A percentile compares a stretch with the other conserved stretches of the same genome.
Evolutionary conservation across 2,797 vertebrate species (phyloP).

Genomic region (Bothrops alternatus): DNA sequence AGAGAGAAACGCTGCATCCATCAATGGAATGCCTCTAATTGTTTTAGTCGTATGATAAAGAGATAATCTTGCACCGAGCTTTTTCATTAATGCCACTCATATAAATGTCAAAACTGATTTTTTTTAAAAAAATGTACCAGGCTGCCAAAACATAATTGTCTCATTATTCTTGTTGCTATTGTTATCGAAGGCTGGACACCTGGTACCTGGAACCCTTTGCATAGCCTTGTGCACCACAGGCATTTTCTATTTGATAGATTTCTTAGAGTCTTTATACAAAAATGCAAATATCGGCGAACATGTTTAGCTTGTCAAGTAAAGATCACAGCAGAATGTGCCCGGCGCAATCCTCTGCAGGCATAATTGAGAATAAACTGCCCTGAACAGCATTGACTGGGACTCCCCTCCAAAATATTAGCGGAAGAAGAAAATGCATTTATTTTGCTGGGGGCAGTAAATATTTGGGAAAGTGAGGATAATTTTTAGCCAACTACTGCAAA

Average conservation of each 20-base stretch:
- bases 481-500: not conserved
- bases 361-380: not conserved
- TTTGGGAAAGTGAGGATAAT: not conserved
- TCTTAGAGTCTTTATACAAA: not conserved
- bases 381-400: not conserved
- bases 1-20: slow-evolving; percentile 56
- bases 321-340: not conserved
- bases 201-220: slow-evolving; percentile 46
- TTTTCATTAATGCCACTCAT: slow-evolving; percentile 65
- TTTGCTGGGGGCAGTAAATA: not conserved
- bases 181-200: slow-evolving; percentile 61
- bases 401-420: not conserved
- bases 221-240: slow-evolving; percentile 28
- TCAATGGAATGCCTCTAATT: slow-evolving; percentile 73
- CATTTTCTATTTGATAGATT: slow-evolving; percentile 31
- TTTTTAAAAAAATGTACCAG: slow-evolving; percentile 37
- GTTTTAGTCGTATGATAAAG: slow-evolving; percentile 74
- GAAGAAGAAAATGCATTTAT: not conserved
- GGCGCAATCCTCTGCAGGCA: not conserved
- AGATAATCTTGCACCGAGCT: slow-evolving; percentile 69
- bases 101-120: slow-evolving; percentile 67
- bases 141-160: slow-evolving; percentile 63
- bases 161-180: slow-evolving; percentile 63
- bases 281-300: not conserved
- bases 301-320: slow-evolving; percentile 5